phyloP scores from a whole-genome alignment of 2,113 vertebrate genomes.

The Psammodynastes pulverulentus region DNA sequence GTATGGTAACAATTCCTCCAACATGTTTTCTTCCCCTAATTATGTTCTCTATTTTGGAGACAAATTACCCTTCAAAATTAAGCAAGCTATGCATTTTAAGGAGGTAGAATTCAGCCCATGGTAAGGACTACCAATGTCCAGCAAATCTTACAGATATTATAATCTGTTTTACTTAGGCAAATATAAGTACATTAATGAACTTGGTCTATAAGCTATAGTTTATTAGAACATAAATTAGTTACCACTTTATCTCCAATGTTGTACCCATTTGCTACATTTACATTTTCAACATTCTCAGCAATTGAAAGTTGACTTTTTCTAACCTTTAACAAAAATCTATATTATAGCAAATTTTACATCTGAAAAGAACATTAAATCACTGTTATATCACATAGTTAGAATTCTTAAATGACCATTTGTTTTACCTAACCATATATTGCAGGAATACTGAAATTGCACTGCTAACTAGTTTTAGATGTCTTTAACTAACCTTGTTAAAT shows the following conservation, averaged over 20 bases:
- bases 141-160: neutral
- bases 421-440: neutral
- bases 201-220: neutral
- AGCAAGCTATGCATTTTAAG: neutral
- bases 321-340: neutral
- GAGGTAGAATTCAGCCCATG: neutral
- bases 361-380: neutral
- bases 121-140: neutral
- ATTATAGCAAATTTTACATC: neutral
- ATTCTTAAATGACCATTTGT: neutral
- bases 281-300: neutral
- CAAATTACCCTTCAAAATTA: neutral
- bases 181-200: neutral
- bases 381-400: neutral
- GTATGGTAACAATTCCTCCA: neutral
- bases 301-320: neutral
- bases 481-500: conserved; percentile 90
- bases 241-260: neutral
- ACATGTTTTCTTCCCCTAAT: neutral
- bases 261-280: neutral
- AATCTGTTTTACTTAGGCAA: neutral
- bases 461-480: neutral
- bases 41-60: neutral
- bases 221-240: neutral
- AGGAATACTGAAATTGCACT: neutral